These are phyloP conservation scores for Casuarius casuarius DNA, from an alignment of 2,113 vertebrate species.

Conservation along the genomic window DNA sequence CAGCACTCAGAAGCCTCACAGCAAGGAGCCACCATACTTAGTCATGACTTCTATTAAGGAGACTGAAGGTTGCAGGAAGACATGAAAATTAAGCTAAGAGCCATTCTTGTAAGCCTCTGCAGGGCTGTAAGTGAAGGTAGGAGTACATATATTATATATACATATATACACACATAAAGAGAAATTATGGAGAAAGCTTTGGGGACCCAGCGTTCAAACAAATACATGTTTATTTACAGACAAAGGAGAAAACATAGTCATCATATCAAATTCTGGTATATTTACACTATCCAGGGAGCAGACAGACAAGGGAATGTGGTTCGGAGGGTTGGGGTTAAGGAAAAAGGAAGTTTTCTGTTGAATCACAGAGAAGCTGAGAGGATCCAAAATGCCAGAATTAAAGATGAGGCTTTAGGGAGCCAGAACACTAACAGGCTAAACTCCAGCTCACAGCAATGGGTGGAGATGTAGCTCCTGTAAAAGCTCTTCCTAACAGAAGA, in stretches of 20 bases:
- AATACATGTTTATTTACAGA: constrained; percentile 67
- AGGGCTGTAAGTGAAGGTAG: neutral
- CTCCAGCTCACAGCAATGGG: neutral
- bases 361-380: neutral
- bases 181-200: neutral
- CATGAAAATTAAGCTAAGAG: neutral
- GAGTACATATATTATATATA: neutral
- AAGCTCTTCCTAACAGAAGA: neutral
- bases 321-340: neutral
- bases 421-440: neutral
- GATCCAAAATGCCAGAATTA: neutral
- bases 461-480: neutral
- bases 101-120: neutral
- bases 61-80: neutral
- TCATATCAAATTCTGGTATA: neutral
- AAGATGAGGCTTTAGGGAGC: neutral
- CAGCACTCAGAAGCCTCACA: neutral
- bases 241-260: neutral
- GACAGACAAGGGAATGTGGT: neutral
- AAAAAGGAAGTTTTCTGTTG: neutral
- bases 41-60: neutral
- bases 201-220: neutral
- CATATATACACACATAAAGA: neutral
- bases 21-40: neutral
- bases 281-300: constrained; percentile 45